A percentile compares a stretch with the other conserved stretches of the same genome.
Conservation (phyloP, 1,140 invertebrate genomes). For the Diabrotica virgifera region DNA sequence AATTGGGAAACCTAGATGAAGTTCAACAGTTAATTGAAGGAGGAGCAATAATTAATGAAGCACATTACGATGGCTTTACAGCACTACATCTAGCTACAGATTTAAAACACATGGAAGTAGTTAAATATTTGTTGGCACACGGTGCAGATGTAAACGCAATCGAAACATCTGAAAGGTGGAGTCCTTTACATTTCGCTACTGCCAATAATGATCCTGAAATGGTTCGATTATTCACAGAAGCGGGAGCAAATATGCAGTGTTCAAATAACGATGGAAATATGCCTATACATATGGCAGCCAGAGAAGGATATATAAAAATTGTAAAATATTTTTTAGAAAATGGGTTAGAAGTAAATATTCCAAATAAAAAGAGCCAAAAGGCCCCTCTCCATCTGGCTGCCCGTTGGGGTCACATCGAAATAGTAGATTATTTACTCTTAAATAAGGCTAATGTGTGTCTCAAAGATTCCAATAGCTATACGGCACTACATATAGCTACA, state of each 20-base stretch:
- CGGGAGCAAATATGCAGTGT: background rate
- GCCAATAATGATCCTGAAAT: background rate
- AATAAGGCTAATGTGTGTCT: conserved; percentile 20
- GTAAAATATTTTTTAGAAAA: conserved; percentile 23
- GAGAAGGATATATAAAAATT: conserved; percentile 23
- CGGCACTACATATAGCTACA: no score
- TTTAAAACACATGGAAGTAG: conserved; percentile 10
- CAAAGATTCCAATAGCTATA: no score
- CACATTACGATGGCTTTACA: conserved; percentile 46
- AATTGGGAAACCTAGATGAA: no score
- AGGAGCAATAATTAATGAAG: background rate
- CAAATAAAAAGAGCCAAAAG: conserved; percentile 11
- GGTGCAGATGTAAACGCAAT: conserved; percentile 23
- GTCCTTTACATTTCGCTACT: background rate
- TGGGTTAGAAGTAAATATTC: conserved; percentile 25
- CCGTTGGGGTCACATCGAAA: conserved; percentile 40
- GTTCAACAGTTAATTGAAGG: no score
- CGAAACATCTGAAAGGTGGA: conserved; percentile 4
- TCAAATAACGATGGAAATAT: background rate
- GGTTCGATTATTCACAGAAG: background rate
- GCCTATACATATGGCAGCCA: conserved; percentile 22
- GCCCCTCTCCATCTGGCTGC: conserved; percentile 51
- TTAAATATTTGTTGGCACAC: conserved; percentile 23
- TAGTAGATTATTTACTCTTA: conserved; percentile 15
- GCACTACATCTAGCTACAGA: conserved; percentile 56